These are phyloP conservation scores for Chymomyza procnemis DNA, from an alignment of 2,888 invertebrate species.

Conservation along the genomic window DNA sequence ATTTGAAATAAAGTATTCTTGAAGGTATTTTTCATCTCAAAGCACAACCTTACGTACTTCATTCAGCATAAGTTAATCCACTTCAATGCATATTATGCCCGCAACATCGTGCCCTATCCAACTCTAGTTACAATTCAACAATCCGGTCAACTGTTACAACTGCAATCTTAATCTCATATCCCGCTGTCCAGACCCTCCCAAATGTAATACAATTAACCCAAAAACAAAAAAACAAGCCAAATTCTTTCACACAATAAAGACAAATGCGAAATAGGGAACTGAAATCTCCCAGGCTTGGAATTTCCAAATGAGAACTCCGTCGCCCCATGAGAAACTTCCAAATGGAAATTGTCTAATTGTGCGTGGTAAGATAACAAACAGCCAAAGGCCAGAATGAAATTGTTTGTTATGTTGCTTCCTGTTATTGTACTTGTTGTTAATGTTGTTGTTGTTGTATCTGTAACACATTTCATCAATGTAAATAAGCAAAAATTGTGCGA, in stretches of 20 bases:
- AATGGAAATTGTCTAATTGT: conserved; percentile 71
- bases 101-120: too few relatives aligned
- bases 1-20: too few relatives aligned
- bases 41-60: too few relatives aligned
- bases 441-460: conserved; percentile 38
- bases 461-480: conserved; percentile 63
- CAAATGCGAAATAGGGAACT: not conserved
- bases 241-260: not conserved
- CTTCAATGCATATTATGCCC: too few relatives aligned
- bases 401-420: conserved; percentile 11
- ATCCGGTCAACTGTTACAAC: too few relatives aligned
- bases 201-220: not conserved
- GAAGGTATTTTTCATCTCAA: too few relatives aligned
- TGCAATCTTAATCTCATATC: too few relatives aligned
- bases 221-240: not conserved
- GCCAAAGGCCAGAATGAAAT: conserved; percentile 38
- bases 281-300: not conserved
- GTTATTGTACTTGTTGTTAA: not conserved
- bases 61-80: too few relatives aligned
- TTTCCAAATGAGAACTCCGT: not conserved
- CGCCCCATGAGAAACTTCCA: conserved; percentile 8
- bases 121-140: too few relatives aligned
- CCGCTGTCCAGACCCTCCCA: not conserved
- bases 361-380: conserved; percentile 71
- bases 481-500: conserved; percentile 54